Conservation (phyloP, 1,140 invertebrate species). For the Sminthurides bifidus region DNA sequence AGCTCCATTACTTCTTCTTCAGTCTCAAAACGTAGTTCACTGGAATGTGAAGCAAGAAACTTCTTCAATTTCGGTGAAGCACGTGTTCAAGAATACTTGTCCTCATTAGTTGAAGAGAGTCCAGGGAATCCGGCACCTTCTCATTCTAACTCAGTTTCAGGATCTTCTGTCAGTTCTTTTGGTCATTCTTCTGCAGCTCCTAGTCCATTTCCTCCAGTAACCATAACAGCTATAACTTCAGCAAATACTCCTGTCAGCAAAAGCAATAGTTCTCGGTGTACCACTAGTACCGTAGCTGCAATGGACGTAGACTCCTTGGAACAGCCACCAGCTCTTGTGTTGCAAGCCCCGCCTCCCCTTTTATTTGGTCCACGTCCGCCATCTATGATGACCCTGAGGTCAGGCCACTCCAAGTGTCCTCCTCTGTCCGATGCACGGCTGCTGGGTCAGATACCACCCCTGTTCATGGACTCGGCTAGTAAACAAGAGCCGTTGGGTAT, state of each 20-base stretch:
- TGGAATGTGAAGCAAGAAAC: conserved; percentile 34
- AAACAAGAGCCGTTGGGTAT: conserved; percentile 29
- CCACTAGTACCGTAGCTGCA: background rate
- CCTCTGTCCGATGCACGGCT: conserved; percentile 3
- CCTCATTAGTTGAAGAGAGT: conserved; percentile 24
- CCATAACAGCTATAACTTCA: background rate
- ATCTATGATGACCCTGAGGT: background rate
- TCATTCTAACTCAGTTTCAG: conserved; percentile 22
- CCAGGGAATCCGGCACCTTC: conserved; percentile 26
- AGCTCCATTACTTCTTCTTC: conserved; percentile 33
- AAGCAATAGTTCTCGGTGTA: no score
- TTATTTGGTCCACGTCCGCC: background rate
- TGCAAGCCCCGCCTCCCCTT: background rate
- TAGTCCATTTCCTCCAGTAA: background rate
- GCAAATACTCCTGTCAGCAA: conserved; percentile 5
- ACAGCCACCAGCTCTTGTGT: background rate
- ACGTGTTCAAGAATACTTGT: conserved; percentile 40
- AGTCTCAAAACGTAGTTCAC: conserved; percentile 36
- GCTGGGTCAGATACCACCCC: background rate
- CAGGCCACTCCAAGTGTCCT: background rate
- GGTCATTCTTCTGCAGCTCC: conserved; percentile 7
- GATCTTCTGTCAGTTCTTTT: conserved; percentile 16
- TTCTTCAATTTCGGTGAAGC: conserved; percentile 46
- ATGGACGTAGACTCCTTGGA: conserved; percentile 14
- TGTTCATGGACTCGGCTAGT: background rate